Conservation (phyloP, 2,888 invertebrate genomes). For the Priocnemis perturbator region DNA sequence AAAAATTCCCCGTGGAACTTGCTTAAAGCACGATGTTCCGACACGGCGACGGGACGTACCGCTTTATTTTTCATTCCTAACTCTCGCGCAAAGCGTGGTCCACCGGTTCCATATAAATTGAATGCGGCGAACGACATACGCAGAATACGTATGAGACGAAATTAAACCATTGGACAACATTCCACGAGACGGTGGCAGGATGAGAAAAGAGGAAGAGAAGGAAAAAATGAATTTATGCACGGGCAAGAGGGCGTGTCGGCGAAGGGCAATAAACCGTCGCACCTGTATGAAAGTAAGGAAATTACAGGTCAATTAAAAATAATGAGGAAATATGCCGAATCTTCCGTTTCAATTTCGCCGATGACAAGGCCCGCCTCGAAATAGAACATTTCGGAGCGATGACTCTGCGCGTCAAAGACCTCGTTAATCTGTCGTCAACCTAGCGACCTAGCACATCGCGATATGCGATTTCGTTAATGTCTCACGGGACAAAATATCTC, state of each 20-base stretch:
- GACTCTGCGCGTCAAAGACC: no score
- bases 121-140: constrained; percentile 14
- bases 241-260: constrained; percentile 17
- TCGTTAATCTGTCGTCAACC: no score
- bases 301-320: constrained; percentile 6
- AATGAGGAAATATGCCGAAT: neutral
- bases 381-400: no score
- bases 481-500: no score
- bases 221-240: constrained; percentile 25
- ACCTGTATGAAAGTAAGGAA: constrained; percentile 22
- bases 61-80: constrained; percentile 9
- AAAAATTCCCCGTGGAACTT: neutral
- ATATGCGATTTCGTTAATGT: no score
- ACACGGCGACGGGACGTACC: neutral
- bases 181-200: constrained; percentile 9
- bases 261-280: constrained; percentile 20
- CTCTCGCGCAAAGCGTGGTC: constrained; percentile 5
- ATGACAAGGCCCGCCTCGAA: no score
- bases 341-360: no score
- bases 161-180: constrained; percentile 31
- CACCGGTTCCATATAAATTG: constrained; percentile 22
- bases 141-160: constrained; percentile 17
- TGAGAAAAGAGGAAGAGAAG: neutral
- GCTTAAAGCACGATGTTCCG: constrained; percentile 5
- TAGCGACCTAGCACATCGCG: no score